These are phyloP conservation scores for Tonatia bakeri DNA, from an alignment of 2,113 vertebrate species.

Conservation along the genomic window DNA sequence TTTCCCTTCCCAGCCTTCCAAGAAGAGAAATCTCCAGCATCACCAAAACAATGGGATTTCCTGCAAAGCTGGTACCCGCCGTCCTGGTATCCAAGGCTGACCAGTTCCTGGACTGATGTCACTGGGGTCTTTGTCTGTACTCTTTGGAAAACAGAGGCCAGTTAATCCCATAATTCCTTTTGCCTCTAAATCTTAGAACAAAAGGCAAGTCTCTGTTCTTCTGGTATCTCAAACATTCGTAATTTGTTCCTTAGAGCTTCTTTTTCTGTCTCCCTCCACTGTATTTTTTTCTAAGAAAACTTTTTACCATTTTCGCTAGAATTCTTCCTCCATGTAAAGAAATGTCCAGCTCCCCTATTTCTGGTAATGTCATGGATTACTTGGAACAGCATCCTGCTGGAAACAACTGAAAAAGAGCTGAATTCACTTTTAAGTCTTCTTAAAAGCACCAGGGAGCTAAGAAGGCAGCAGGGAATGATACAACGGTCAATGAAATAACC, in stretches of 20 bases:
- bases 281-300: not conserved
- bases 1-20: not conserved
- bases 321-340: not conserved
- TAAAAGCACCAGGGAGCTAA: not conserved
- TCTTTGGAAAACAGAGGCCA: not conserved
- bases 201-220: not conserved
- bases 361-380: not conserved
- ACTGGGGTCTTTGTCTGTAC: not conserved
- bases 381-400: not conserved
- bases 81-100: not conserved
- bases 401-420: not conserved
- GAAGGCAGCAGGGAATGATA: not conserved
- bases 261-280: not conserved
- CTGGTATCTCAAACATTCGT: not conserved
- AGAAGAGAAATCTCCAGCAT: not conserved
- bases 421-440: not conserved
- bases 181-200: not conserved
- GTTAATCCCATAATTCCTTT: not conserved
- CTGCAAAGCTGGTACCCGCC: not conserved
- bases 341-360: not conserved
- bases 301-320: not conserved
- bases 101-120: not conserved
- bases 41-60: not conserved
- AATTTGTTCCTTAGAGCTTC: not conserved
- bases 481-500: not conserved